phyloP scores from a whole-genome alignment of 2,888 invertebrate species.

The Theretra japonica region DNA sequence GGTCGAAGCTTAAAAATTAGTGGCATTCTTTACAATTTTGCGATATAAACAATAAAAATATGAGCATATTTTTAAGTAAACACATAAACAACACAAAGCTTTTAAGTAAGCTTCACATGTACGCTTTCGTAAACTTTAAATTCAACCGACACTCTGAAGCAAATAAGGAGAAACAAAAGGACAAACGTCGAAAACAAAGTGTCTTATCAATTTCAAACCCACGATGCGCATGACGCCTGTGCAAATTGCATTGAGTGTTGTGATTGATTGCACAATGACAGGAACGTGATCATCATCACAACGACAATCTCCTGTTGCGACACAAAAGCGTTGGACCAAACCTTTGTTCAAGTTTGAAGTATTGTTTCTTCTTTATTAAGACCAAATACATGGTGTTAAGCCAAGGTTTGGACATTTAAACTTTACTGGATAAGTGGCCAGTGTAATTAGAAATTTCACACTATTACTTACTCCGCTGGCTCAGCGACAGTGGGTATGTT shows the following conservation, averaged over 20 bases:
- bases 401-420: no score
- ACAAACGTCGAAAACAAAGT: constrained; percentile 8
- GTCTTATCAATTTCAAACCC: constrained; percentile 6
- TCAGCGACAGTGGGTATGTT: no score
- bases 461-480: no score
- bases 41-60: no score
- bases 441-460: no score
- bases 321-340: not conserved
- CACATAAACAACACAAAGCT: not conserved
- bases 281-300: constrained; percentile 18
- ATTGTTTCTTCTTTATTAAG: no score
- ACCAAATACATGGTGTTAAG: no score
- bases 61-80: not conserved
- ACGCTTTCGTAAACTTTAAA: not conserved
- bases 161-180: constrained; percentile 1
- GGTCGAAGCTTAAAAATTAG: no score
- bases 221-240: constrained; percentile 16
- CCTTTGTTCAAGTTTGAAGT: not conserved
- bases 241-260: constrained; percentile 19
- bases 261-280: constrained; percentile 23
- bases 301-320: constrained; percentile 4
- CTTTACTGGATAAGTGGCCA: no score
- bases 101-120: not conserved
- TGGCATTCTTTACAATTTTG: no score
- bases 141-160: constrained; percentile 3